Base-by-base conservation (phyloP, 1,140 invertebrate genomes). In the Trichonephila inaurata region DNA sequence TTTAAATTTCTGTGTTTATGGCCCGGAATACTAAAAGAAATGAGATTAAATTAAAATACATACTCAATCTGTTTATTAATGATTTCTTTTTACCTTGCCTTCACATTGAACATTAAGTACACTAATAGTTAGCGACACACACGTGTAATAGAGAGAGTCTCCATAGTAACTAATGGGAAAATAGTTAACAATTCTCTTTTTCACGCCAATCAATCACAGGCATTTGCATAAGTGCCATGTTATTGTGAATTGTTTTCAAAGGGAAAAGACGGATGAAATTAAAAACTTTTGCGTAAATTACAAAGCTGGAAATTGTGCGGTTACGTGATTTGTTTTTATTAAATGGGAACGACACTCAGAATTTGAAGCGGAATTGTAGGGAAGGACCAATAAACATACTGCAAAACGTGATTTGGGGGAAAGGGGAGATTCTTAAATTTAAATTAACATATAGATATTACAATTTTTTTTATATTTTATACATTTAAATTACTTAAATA, bases 171-270 rank as follows among this genome's bases (percentile, higher is more conserved):
- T 28, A 77, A 77, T 77, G 51, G 24, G 69, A 24, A 16, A 33
- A 18, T 77, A 28, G 69, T 77, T 77, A 77, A 77, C 24, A 77
- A 33, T 77, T 77, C 24, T 77, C 28, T 77, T 33, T 40, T 77
- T 77, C 24, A 33, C 3, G 24, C 2, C 28, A 77, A 77, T 77
- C 69, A 77, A 77, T 77, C 69, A 77, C 16, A 24, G 24, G 24
- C 16, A 40, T 77, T 77, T 77, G 69, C 69, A 77, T 77, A 77
- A 28, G 69, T 28, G 14, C 40, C 69, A 77, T 28, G 69, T 77
- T 33, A 18, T 28, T 28, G 24, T 28, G 69, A 14, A 3, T 24
- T 51, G 51, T 51, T 51, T 51, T 51, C 10, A 1, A 21, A 66
- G 24, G 8, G 10, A 24, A 5, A n/a, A 66, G 64, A 24, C 21